Base-by-base conservation (phyloP, 2,797 vertebrate species). In the Tadarida brasiliensis region DNA sequence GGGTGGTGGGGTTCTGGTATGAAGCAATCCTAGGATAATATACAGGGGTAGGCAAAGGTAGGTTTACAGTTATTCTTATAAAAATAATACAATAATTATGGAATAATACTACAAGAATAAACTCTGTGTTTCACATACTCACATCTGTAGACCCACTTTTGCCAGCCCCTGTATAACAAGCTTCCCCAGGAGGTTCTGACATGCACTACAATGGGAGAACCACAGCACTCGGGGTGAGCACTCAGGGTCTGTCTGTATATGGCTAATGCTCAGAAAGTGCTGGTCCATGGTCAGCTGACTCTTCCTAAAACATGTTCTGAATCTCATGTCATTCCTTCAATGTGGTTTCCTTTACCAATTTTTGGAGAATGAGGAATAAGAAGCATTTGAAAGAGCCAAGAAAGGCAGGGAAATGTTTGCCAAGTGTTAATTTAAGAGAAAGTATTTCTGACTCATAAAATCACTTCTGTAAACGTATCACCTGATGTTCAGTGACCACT, bases 381-480 rank as follows among this genome's bases (percentile, higher is more conserved):
- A 78, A 61, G 7, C 33, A 67, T n/a, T 30, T 56, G 30, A 83
- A 90, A 49, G 39, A 8, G 10, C 8, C 5, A 20, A 11, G 28
- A 59, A 61, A 95, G 59, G 3, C 30, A 65, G 10, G 28, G 33
- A 87, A 30, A 68, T 70, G 35, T 26, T 95, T 39, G 24, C 22
- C 33, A 76, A 15, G 67, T 80, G 5, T 57, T 88, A 28, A 39
- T 26, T 39, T 44, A 51, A 84, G 15, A 88, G 16, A 39, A 78
- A 91, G 39, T 28, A 87, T 93, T 91, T 91, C 30, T 54, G 87
- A 61, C 2, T 76, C 47, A 78, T 15, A 71, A 47, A 84, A 70
- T 88, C 28, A 67, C 11, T 54, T 92, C 59, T 44, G 15, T 71
- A 35, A 74, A 89, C 90, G 11, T n/a, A 28, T 74, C 49, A 47